Evolutionary conservation across 2,113 vertebrate species (phyloP), one percentile per base, ranked within the genome.

Genomic region (Petroica traversi): DNA sequence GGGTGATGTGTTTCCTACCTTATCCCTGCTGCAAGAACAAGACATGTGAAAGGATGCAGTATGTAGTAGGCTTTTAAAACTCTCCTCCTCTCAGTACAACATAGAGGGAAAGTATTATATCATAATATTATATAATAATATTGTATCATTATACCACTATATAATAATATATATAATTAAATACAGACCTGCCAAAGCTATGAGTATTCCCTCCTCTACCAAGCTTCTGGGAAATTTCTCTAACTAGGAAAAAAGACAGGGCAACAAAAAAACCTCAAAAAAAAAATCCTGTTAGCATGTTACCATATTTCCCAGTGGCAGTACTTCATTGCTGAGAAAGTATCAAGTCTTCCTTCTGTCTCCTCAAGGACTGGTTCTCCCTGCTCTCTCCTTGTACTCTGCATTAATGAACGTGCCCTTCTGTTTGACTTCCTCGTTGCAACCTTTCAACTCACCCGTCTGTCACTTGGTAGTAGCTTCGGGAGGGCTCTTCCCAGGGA

Each of bases 401-500:
- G 72, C 73, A 72, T 81, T 97, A 90, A 94, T 88, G 88, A 95
- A 66, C 1, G 5, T 84, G 75, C 72, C 88, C 91, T 92, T 96
- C 93, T 95, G 89, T 83, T 94, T 89, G 57, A 89, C 85, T 94
- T 81, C 59, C 63, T 92, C 1, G 0, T 12, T 80, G 72, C 81
- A 95, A 91, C 85, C 84, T 92, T 95, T 95, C 81, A 75, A 82
- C 85, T 95, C 84, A 76, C 72, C 77, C 41, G 67, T 96, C 95
- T 95, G 94, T 94, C 92, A 76, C 95, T 96, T 94, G 96, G 91
- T 89, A 88, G 84, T 73, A 79, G 67, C 76, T 61, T 79, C 1
- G 0, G 57, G 43, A 95, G 41, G 33, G 41, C 66, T 95, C 66
- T 91, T 95, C 91, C 77, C 74, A 79, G 86, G 69, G 81, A 95